These are phyloP conservation scores for Heliangelus exortis DNA, from an alignment of 2,797 vertebrate genomes.

Conservation along the genomic window DNA sequence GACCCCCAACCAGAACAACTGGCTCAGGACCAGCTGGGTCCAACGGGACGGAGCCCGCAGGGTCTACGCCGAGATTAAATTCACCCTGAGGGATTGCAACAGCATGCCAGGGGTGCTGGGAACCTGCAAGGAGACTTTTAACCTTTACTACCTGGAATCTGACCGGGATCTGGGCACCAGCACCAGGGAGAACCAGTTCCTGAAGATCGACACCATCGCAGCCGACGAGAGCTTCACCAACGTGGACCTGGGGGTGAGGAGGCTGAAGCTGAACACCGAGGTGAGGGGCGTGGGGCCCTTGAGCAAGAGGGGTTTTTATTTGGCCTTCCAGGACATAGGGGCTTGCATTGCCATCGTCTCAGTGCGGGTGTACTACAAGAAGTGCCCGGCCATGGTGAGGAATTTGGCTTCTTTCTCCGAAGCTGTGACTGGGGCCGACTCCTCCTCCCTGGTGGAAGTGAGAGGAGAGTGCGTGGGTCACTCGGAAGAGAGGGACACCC, in stretches of 20 bases:
- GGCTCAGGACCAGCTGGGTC: constrained; percentile 93
- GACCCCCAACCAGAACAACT: constrained; percentile 98
- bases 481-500: constrained; percentile 93
- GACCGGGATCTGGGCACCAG: constrained; percentile 89
- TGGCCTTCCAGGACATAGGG: constrained; percentile 97
- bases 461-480: constrained; percentile 93
- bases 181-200: constrained; percentile 91
- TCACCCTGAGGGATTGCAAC: constrained; percentile 95
- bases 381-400: constrained; percentile 89
- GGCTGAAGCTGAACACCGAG: constrained; percentile 95
- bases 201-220: constrained; percentile 95
- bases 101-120: constrained; percentile 96
- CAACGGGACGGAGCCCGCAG: constrained; percentile 89
- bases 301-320: constrained; percentile 90
- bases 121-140: constrained; percentile 99
- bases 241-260: constrained; percentile 91
- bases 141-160: constrained; percentile 94
- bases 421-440: constrained; percentile 94
- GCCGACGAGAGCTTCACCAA: constrained; percentile 97
- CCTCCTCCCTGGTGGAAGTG: constrained; percentile 95
- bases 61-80: constrained; percentile 95
- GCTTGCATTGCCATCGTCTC: constrained; percentile 96
- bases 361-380: constrained; percentile 94
- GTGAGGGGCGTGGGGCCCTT: constrained; percentile 91
- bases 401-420: constrained; percentile 94